Evolutionary conservation across 2,888 invertebrate genomes (phyloP), one percentile per base, ranked within the genome.

Genomic region (Exocentrus adspersus): DNA sequence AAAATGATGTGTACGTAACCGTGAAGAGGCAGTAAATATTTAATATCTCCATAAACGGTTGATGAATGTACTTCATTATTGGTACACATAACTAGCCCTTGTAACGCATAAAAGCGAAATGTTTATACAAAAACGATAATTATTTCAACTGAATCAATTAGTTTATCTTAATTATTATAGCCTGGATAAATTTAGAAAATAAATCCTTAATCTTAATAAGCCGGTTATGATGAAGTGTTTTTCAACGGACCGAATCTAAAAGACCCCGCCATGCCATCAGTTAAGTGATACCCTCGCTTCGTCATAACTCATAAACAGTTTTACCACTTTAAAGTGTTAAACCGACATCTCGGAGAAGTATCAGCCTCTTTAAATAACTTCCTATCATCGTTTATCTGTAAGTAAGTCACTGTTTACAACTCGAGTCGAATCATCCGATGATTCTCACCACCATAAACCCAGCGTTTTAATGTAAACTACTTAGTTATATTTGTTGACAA

Each of bases 401-500:
- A 60, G 59, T 60, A 62, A 60, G 54, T 45, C 65, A 50, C 50
- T 66, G 69, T 67, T 64, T 67, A 69, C 66, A 66, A 32, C 51
- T 21, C 30, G 42, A 51, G 43, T 56, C 62, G 62, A 61, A 66
- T 53, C 61, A 61, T 52, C 43, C 54, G 42, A 60, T 51, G 64
- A 58, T 56, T 62, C 57, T 50, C 57, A 56, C 53, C 57, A 45
- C 45, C 62, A 65, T 61, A 64, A 66, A 69, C 62, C 21, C 58
- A 62, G 60, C 50, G 58, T 64, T 70, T 70, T 70, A 70, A 70
- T 68, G 69, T 64, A 70, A 65, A 68, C 67, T 65, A 64, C 67
- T 68, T 62, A 60, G 62, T 70, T 67, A 68, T 70, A 68, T 67
- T 67, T 68, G 69, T 70, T 65, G 67, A 70, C 69, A 61, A 42